These are phyloP conservation scores for Hyppa rectilinea DNA, from an alignment of 2,888 invertebrate species.

Conservation along the genomic window DNA sequence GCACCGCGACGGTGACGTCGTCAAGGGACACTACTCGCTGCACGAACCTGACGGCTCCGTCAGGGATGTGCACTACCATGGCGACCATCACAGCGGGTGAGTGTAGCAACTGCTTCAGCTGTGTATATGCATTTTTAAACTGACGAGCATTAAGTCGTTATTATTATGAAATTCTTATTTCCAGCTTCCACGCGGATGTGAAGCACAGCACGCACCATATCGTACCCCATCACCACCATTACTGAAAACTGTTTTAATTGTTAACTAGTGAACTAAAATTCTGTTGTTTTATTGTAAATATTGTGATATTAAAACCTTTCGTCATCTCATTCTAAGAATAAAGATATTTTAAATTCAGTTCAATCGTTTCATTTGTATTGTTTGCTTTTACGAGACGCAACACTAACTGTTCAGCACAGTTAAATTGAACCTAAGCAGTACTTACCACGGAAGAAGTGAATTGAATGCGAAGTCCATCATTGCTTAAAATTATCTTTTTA, in stretches of 20 bases:
- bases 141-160: not conserved
- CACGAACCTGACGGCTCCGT: constrained; percentile 88
- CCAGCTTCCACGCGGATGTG: constrained; percentile 77
- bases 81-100: constrained; percentile 71
- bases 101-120: not conserved
- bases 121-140: not conserved
- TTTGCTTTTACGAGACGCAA: no score
- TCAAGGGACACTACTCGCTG: constrained; percentile 77
- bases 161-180: constrained; percentile 17
- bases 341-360: not conserved
- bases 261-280: not conserved
- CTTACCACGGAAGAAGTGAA: no score
- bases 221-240: constrained; percentile 69
- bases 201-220: constrained; percentile 74
- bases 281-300: not conserved
- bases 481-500: no score
- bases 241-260: constrained; percentile 27
- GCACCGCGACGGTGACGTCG: constrained; percentile 85
- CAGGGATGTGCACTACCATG: constrained; percentile 88
- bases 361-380: not conserved
- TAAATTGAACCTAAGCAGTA: not conserved
- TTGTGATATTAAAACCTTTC: not conserved
- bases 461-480: no score
- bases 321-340: not conserved
- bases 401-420: not conserved